phyloP scores from a whole-genome alignment of 2,797 vertebrate genomes.

The Staurois parvus region DNA sequence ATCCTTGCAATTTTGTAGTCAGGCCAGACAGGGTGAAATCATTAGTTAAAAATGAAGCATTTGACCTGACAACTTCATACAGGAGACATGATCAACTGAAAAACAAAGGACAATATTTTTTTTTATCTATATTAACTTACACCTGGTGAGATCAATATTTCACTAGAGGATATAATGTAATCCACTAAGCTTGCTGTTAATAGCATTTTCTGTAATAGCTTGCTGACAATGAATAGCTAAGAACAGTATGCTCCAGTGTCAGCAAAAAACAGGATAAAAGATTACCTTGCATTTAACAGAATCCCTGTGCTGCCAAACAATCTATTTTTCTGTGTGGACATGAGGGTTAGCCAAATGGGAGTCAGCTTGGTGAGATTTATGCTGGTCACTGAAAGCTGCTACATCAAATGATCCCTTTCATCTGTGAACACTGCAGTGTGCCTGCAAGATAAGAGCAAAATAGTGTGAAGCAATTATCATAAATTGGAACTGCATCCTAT shows the following conservation, averaged over 20 bases:
- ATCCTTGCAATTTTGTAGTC: too few relatives aligned
- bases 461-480: constrained; percentile 1
- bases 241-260: constrained; percentile 19
- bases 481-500: neutral
- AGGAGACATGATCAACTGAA: too few relatives aligned
- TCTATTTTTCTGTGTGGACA: constrained; percentile 13
- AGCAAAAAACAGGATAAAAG: constrained; percentile 45
- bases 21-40: too few relatives aligned
- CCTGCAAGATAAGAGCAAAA: neutral
- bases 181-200: constrained; percentile 17
- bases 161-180: neutral
- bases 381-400: neutral
- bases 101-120: too few relatives aligned
- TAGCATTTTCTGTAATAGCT: constrained; percentile 11
- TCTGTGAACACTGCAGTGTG: neutral
- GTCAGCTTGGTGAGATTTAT: constrained; percentile 12
- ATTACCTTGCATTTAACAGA: constrained; percentile 28
- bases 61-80: too few relatives aligned
- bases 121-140: too few relatives aligned
- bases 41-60: too few relatives aligned
- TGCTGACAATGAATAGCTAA: constrained; percentile 25
- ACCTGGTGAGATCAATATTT: neutral
- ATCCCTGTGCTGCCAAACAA: neutral
- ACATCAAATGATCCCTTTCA: constrained; percentile 6
- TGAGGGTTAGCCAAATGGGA: constrained; percentile 26